Evolutionary conservation across 2,888 invertebrate species (phyloP), one percentile per base, ranked within the genome.

Genomic region (Caenorhabditis sp.): DNA sequence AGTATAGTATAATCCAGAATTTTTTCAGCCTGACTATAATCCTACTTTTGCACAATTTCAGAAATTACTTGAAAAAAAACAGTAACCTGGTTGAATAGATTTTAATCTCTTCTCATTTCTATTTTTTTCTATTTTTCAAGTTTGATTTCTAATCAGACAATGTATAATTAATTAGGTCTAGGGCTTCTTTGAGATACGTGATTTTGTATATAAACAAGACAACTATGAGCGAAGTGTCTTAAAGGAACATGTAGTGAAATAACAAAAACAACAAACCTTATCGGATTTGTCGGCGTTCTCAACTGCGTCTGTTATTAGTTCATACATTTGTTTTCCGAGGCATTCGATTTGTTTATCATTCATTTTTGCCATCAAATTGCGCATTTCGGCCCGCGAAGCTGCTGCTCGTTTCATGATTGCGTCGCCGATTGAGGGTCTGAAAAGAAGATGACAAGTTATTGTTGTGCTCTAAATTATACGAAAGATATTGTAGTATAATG

Each of bases 321-420:
- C 72, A 66, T 75, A 78, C 66, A 85, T 79, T 50, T 81, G 81
- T 26, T 55, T 65, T 10, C 77, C 78, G 58, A 84, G 69, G 53
- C 78, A 71, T 53, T 82, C 82, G 43, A 71, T 69, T 17, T 77
- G 75, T 54, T 85, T 82, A 26, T 84, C 82, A 31, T 79, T 78
- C 63, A 86, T 70, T 64, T 80, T 81, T 49, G 73, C 60, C 17
- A 86, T 54, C 58, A 86, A 73, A 14, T 68, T 66, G 26, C 85
- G 73, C 72, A 86, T 78, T 58, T 86, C 86, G 10, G 81, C 66
- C 19, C 86, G 76, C 3, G 83, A 72, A 3, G 81, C 76, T 12
- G 81, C 79, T 8, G 86, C 84, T 54, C 86, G 69, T 63, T 84
- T 84, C 66, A 86, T 73, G 63, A 86, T 86, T 31, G 79, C 72